Base-by-base conservation (phyloP, 2,888 invertebrate species). In the Ditylenchus weischeri region DNA sequence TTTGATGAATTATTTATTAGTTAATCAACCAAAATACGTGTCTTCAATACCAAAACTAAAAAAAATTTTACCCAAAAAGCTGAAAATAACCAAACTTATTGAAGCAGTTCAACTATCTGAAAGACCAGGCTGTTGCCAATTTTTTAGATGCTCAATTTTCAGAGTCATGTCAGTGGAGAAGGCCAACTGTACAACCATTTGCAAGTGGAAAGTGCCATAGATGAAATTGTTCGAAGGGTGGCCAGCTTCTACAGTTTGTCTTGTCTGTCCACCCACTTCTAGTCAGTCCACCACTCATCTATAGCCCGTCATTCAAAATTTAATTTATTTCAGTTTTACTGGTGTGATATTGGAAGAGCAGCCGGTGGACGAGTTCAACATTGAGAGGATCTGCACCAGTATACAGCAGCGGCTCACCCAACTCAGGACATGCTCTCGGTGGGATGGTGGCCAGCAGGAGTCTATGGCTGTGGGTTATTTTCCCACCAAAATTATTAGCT, bases 191-290 rank as follows among this genome's bases (percentile, higher is more conserved):
- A 43, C 2, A 13, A 43, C 15, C 43, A 43, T 8, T 43, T 8
- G 15, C 43, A 43, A 43, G 43, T 43, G 13, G 43, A 43, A 43
- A 43, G 43, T 18, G 54, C 54, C n/a, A 21, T 21, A 15, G 23
- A 59, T 6, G 62, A 62, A 11, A 62, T 62, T 47, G 19, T 62
- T 36, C 19, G 54, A 29, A 19, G 63, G 19, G 69, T 71, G 11
- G 48, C 68, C 18, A 36, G 38, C 15, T 68, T 68, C 57, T 70
- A 68, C 61, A 51, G 61, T 19, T 69, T 68, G 47, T 59, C 48
- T 19, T 21, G 35, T 21, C 48, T 47, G n/a, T 61, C 69, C 15
- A 19, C 23, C 21, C 43, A 70, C n/a, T 51, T 68, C n/a, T 43
- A 69, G 69, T 61, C 29, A 62, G 62, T 57, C 35, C 18, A 66